These are phyloP conservation scores for Thamnaconus septentrionalis DNA, from an alignment of 2,113 vertebrate genomes.

Conservation along the genomic window DNA sequence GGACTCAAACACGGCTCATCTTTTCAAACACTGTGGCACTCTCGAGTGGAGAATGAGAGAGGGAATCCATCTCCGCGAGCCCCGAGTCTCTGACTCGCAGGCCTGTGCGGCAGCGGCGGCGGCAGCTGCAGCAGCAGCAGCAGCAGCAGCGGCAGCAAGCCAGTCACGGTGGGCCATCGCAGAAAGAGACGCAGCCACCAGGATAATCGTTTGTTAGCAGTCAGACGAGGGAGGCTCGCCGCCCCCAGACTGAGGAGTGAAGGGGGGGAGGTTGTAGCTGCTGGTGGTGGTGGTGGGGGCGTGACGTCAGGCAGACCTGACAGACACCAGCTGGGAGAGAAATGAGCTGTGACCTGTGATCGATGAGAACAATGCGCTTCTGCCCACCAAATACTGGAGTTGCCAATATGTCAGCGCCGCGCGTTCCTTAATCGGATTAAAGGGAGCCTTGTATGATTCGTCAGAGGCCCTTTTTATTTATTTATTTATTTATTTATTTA, in stretches of 20 bases:
- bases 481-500: background rate
- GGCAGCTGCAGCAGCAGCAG: too few species aligned
- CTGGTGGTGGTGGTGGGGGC: background rate
- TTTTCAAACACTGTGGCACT: conserved; percentile 65
- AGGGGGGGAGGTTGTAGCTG: conserved; percentile 21
- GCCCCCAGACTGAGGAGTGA: conserved; percentile 28
- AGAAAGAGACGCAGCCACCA: conserved; percentile 27
- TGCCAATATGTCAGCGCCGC: conserved; percentile 5
- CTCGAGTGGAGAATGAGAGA: conserved; percentile 61
- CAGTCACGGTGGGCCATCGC: conserved; percentile 50
- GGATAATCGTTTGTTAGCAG: conserved; percentile 57
- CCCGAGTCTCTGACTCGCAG: background rate
- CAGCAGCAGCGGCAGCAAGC: conserved; percentile 5
- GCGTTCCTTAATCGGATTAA: background rate
- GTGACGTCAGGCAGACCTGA: conserved; percentile 48
- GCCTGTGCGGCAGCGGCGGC: too few species aligned
- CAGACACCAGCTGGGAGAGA: conserved; percentile 37
- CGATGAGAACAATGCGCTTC: conserved; percentile 27
- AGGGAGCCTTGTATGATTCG: background rate
- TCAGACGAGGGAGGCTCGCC: conserved; percentile 44
- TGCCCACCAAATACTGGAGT: background rate
- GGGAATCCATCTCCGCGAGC: conserved; percentile 62
- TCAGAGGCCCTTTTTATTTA: background rate
- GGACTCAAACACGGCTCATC: conserved; percentile 60
- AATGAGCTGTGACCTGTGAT: conserved; percentile 46